Base-by-base conservation (phyloP, 2,797 vertebrate species). In the Manis pentadactyla region DNA sequence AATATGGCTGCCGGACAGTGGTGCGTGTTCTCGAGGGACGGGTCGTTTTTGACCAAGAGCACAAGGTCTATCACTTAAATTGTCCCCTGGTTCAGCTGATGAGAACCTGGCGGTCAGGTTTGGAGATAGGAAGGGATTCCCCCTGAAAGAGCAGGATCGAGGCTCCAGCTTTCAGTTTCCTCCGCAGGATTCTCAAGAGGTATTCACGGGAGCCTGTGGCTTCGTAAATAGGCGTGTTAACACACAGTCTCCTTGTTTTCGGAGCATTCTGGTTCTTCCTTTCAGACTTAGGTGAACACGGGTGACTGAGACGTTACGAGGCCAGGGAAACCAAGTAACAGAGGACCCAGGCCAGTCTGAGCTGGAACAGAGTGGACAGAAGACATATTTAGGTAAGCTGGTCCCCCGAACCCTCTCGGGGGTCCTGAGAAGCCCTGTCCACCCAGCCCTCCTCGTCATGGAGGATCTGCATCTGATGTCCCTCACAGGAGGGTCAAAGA, bases 111-210 rank as follows among this genome's bases (percentile, higher is more conserved):
- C 59, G 34, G 42, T 75, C 34, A 4, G 34, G 7, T 55, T 49
- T 88, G 83, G 78, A n/a, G 29, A 11, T 12, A 6, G 6, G n/a
- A 46, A 57, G 15, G 27, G 21, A 39, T 12, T 77, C 5, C 3
- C 0, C 0, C 4, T 3, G 0, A 42, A 39, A 39, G 12, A 25
- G 19, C 29, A 2, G 39, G 15, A 7, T 29, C 2, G 0, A 4
- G 12, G 37, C 11, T 37, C 79, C 6, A 4, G 37, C 74, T 23
- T 68, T 63, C 46, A 4, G 0, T 27, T 64, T 49, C 10, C 15
- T 42, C n/a, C 29, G 39, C 17, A 29, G 23, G 49, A 4, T 57
- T 79, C 23, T 15, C 37, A 9, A 46, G 55, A 78, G 82, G 27
- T 53, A 53, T 74, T 75, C 2, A 21, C 19, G 17, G 42, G 27